These are phyloP conservation scores for Luperina nickerlii DNA, from an alignment of 2,888 invertebrate genomes.

Conservation along the genomic window DNA sequence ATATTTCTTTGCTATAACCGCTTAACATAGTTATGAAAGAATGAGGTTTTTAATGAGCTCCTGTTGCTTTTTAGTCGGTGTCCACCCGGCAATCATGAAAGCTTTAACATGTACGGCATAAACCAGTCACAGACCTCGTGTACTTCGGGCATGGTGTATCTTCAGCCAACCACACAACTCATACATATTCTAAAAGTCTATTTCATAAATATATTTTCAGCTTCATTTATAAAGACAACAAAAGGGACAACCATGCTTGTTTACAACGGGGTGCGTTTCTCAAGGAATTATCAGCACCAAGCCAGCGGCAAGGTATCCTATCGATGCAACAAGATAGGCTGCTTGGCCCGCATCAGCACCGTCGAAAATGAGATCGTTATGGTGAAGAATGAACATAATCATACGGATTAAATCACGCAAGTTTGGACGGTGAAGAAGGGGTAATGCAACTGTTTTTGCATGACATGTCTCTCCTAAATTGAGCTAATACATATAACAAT, in stretches of 20 bases:
- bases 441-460: neutral
- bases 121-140: neutral
- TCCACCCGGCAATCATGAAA: neutral
- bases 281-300: conserved; percentile 79
- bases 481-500: neutral
- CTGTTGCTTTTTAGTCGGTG: neutral
- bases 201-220: conserved; percentile 59
- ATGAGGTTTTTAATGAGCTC: neutral
- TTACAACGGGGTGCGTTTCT: conserved; percentile 72
- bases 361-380: conserved; percentile 68
- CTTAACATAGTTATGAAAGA: neutral
- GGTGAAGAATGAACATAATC: conserved; percentile 75
- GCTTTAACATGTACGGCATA: too few relatives aligned
- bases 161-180: neutral
- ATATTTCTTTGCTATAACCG: neutral
- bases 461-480: neutral
- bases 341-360: conserved; percentile 77
- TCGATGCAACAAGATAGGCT: conserved; percentile 78
- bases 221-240: conserved; percentile 66
- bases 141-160: too few relatives aligned
- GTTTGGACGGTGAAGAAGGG: neutral
- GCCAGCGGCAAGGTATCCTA: conserved; percentile 73
- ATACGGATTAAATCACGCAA: conserved; percentile 44
- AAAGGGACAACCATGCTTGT: conserved; percentile 75
- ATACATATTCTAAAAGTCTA: neutral